Conservation (phyloP, 2,113 vertebrate genomes). For the Hyla sarda region DNA sequence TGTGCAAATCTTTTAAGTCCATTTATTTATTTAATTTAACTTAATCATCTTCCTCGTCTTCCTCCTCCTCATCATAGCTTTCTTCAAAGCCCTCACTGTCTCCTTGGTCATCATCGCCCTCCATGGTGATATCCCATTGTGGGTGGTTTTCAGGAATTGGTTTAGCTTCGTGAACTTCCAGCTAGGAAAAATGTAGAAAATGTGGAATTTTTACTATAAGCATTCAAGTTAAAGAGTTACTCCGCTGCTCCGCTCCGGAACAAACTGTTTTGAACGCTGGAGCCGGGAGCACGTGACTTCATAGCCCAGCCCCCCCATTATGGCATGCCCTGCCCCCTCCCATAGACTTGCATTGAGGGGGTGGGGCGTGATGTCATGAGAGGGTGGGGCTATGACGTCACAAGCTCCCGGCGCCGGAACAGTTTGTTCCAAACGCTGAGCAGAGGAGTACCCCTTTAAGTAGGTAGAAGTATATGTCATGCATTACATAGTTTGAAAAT, state of each 20-base stretch:
- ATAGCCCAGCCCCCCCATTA: too few species aligned
- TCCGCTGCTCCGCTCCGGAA: too few species aligned
- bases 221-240: background rate
- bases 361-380: too few species aligned
- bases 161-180: constrained; percentile 98
- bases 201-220: background rate
- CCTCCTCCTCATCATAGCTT: constrained; percentile 96
- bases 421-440: too few species aligned
- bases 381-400: too few species aligned
- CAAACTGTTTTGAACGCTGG: too few species aligned
- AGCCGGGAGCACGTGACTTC: too few species aligned
- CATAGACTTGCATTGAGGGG: too few species aligned
- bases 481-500: background rate
- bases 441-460: too few species aligned
- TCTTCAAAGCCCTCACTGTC: constrained; percentile 99
- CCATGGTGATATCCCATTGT: constrained; percentile 96
- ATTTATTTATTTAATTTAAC: constrained; percentile 37
- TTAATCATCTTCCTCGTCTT: constrained; percentile 81
- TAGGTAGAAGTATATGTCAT: background rate
- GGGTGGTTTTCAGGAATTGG: constrained; percentile 97
- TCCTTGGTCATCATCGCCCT: constrained; percentile 97
- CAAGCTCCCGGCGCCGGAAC: too few species aligned
- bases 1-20: constrained; percentile 66
- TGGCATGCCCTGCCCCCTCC: too few species aligned
- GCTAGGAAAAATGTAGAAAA: constrained; percentile 70